These are phyloP conservation scores for Torymus tubicola DNA, from an alignment of 2,888 invertebrate genomes.

Conservation along the genomic window DNA sequence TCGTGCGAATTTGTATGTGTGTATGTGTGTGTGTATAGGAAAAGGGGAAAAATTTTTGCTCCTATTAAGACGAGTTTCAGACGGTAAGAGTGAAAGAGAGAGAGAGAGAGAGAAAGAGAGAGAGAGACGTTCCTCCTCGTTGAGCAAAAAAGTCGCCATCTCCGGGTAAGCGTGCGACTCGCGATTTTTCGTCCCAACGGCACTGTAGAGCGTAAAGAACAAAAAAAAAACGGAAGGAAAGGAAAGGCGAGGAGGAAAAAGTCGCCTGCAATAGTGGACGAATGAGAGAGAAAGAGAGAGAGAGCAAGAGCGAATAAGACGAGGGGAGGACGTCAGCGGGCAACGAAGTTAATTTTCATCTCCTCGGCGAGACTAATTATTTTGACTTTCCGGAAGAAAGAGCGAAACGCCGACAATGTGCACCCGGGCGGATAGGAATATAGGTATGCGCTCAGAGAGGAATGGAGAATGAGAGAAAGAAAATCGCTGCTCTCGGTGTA, in stretches of 20 bases:
- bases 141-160: too few species aligned
- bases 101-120: constrained; percentile 2
- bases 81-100: not conserved
- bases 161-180: not conserved
- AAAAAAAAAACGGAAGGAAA: not conserved
- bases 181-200: constrained; percentile 10
- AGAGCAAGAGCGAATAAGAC: not conserved
- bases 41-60: constrained; percentile 4
- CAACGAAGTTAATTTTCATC: constrained; percentile 45
- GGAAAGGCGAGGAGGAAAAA: too few species aligned
- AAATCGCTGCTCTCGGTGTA: too few species aligned
- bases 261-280: too few species aligned
- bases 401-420: constrained; percentile 13
- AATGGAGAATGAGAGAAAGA: too few species aligned
- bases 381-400: constrained; percentile 38
- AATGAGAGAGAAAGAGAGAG: too few species aligned
- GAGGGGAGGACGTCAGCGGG: not conserved
- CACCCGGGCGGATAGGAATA: too few species aligned
- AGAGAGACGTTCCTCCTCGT: not conserved
- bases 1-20: too few species aligned
- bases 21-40: too few species aligned
- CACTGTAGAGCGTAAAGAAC: constrained; percentile 9
- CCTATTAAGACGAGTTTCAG: constrained; percentile 22
- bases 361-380: constrained; percentile 44
- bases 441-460: too few species aligned